phyloP scores from a whole-genome alignment of 2,888 invertebrate genomes.

The Drosophila infuscata region DNA sequence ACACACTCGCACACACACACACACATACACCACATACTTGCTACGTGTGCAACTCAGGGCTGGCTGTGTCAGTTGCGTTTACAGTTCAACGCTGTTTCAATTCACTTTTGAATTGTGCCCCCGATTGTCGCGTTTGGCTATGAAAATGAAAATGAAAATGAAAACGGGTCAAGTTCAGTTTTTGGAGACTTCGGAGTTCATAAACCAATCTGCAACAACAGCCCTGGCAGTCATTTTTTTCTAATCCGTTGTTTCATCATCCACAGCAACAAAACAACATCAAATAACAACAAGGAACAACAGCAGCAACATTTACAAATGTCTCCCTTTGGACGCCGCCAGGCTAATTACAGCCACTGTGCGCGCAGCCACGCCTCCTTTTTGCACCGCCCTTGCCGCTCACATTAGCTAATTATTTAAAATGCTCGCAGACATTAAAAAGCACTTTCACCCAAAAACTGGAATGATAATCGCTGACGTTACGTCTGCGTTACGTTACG shows the following conservation, averaged over 20 bases:
- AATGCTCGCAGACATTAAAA: conserved; percentile 78
- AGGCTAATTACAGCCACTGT: conserved; percentile 60
- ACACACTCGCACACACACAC: background rate
- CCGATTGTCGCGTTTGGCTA: conserved; percentile 15
- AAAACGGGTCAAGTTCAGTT: background rate
- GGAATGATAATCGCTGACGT: conserved; percentile 72
- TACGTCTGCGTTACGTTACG: conserved; percentile 5
- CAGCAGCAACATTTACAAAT: conserved; percentile 39
- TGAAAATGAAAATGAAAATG: background rate
- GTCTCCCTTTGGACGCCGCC: conserved; percentile 54
- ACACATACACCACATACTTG: background rate
- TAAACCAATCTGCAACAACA: conserved; percentile 11
- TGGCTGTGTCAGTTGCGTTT: conserved; percentile 3
- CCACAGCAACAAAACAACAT: background rate
- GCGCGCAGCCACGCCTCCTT: conserved; percentile 15
- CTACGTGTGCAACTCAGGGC: background rate
- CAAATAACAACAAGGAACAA: background rate
- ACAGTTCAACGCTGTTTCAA: conserved; percentile 35
- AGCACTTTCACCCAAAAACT: conserved; percentile 67
- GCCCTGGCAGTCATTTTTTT: conserved; percentile 15
- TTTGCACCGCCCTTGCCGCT: conserved; percentile 16
- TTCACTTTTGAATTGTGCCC: conserved; percentile 35
- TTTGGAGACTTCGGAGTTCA: background rate
- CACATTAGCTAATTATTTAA: conserved; percentile 77
- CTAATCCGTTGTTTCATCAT: conserved; percentile 1